Evolutionary conservation across 2,888 invertebrate species (phyloP), one percentile per base, ranked within the genome.

Genomic region (Smittia sp.): DNA sequence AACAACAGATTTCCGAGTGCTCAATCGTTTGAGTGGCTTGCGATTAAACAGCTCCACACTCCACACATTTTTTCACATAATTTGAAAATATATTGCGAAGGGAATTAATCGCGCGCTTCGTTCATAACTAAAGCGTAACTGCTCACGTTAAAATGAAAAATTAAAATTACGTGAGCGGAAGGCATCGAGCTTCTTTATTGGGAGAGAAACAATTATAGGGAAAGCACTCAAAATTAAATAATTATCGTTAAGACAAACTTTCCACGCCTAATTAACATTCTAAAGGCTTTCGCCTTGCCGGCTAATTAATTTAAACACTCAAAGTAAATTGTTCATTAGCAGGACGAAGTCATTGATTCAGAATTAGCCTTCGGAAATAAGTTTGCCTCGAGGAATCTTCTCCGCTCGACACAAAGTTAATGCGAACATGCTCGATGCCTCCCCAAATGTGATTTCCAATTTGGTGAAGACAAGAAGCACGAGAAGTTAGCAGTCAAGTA

Each of bases 221-320:
- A 13, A 15, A 9, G 24, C 58, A 3, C 3, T 46, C 15, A 70
- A 70, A 70, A 70, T 70, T 70, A 54, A 70, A 70, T 70, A 70
- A 58, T 70, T 52, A 70, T n/a, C 70, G 38, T 20, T 20, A 70
- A 54, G 62, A 27, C 27, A 58, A 24, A 46, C 46, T 70, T 58
- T 58, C 46, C 70, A 70, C 25, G 70, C 70, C 54, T 70, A 70
- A 58, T 70, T 70, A 70, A 70, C 46, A 58, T 70, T 70, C 54
- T 54, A 70, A 70, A 46, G 46, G 46, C 54, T 70, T 54, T 41
- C 32, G 58, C 22, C 46, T 46, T 46, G 15, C 15, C 46, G n/a
- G 32, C 46, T 68, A 68, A 68, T 68, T 68, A 68, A 68, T 46
- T 68, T 46, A 39, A 66, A 32, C 66, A 18, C 66, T 66, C 39